phyloP scores from a whole-genome alignment of 2,113 vertebrate genomes.

The Gavia stellata region DNA sequence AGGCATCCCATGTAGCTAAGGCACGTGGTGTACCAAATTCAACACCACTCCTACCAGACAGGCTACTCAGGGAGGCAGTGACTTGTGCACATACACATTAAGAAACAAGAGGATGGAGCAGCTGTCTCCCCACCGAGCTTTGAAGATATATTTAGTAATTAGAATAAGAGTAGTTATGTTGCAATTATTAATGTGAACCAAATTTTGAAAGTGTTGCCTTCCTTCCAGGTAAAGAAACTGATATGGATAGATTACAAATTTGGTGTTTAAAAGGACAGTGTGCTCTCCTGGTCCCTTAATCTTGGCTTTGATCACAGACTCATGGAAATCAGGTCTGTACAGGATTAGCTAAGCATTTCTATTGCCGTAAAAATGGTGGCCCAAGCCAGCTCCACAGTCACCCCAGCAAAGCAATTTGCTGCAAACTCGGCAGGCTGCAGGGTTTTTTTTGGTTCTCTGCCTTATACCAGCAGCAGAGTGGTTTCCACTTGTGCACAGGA shows the following conservation, averaged over 20 bases:
- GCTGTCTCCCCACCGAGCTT: neutral
- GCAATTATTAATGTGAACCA: neutral
- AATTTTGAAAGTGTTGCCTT: neutral
- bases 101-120: neutral
- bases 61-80: neutral
- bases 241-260: neutral
- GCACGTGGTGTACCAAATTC: neutral
- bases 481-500: rapidly evolving
- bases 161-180: neutral
- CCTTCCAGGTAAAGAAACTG: neutral
- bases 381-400: neutral
- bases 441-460: rapidly evolving
- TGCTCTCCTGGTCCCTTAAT: neutral
- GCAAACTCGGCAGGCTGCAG: neutral
- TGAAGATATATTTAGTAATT: neutral
- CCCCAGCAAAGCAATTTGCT: neutral
- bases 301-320: neutral
- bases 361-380: neutral
- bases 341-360: neutral
- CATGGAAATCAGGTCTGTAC: neutral
- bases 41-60: neutral
- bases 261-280: neutral
- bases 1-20: neutral
- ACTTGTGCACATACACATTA: neutral
- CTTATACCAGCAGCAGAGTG: neutral